These are phyloP conservation scores for Tridacna crocea DNA, from an alignment of 2,888 invertebrate genomes.

Conservation along the genomic window DNA sequence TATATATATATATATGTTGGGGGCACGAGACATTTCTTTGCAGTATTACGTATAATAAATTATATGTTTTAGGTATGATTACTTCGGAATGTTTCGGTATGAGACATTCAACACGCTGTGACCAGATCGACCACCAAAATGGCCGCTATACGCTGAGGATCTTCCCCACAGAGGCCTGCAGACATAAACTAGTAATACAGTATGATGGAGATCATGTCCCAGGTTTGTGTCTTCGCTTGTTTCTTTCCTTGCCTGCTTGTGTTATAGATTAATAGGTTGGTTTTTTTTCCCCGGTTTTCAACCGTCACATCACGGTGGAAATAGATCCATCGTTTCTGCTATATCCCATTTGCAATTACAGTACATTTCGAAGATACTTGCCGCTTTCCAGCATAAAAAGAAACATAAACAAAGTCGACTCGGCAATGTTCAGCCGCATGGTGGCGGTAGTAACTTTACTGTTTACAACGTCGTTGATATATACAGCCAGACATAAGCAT, in stretches of 20 bases:
- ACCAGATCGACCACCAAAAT: slow-evolving; percentile 97
- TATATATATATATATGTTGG: too few relatives aligned
- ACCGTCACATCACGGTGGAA: background rate
- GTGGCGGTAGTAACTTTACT: too few relatives aligned
- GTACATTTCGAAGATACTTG: too few relatives aligned
- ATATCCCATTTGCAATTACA: too few relatives aligned
- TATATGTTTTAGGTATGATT: slow-evolving; percentile 90
- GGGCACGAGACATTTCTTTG: too few relatives aligned
- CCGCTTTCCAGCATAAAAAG: too few relatives aligned
- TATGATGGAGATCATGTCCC: slow-evolving; percentile 87
- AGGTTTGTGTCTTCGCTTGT: slow-evolving; percentile 75
- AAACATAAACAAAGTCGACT: too few relatives aligned
- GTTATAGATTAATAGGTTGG: background rate
- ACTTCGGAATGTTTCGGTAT: slow-evolving; percentile 98
- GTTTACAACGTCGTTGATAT: too few relatives aligned
- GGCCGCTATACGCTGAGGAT: slow-evolving; percentile 97
- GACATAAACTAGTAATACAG: slow-evolving; percentile 96
- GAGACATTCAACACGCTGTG: slow-evolving; percentile 96
- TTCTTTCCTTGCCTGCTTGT: background rate
- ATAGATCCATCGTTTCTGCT: too few relatives aligned
- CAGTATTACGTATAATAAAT: too few relatives aligned
- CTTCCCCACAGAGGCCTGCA: slow-evolving; percentile 97
- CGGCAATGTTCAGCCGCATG: too few relatives aligned
- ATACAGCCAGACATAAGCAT: too few relatives aligned
- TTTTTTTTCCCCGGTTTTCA: background rate